A percentile compares a stretch with the other conserved stretches of the same genome.
Conservation (phyloP, 2,797 vertebrate species). For the Botia almorhae region DNA sequence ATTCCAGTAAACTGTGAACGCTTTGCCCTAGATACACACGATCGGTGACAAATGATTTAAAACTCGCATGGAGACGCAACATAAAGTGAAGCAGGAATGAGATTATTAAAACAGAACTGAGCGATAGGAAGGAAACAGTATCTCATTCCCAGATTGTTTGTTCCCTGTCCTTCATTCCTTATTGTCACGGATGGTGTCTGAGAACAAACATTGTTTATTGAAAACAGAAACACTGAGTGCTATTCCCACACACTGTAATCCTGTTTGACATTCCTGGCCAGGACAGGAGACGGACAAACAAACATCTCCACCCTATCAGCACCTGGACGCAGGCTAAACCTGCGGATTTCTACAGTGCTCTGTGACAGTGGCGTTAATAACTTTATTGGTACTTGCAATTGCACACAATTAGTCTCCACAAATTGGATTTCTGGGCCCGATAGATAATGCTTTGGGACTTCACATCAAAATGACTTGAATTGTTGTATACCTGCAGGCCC, state of each 20-base stretch:
- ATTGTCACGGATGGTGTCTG: conserved; percentile 36
- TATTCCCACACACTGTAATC: conserved; percentile 45
- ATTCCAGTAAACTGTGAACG: not conserved
- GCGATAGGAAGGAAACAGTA: not conserved
- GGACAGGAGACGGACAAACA: conserved; percentile 28
- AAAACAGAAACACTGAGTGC: conserved; percentile 18
- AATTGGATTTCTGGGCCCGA: not conserved
- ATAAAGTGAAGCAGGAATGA: not conserved
- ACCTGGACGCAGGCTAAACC: not conserved
- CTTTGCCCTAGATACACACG: not conserved
- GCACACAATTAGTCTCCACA: too few relatives aligned
- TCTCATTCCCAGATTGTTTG: conserved; percentile 32
- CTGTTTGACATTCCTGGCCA: conserved; percentile 50
- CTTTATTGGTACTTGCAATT: too few relatives aligned
- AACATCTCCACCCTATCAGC: not conserved
- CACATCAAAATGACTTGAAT: not conserved
- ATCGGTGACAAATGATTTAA: not conserved
- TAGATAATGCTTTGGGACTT: not conserved
- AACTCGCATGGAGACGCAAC: not conserved
- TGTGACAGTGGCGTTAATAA: not conserved
- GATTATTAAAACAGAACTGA: not conserved
- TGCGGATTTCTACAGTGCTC: not conserved
- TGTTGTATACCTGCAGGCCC: not conserved
- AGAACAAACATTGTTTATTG: conserved; percentile 31
- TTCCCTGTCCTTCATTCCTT: conserved; percentile 8